phyloP scores from a whole-genome alignment of 2,797 vertebrate species.

The Pelochelys cantorii region DNA sequence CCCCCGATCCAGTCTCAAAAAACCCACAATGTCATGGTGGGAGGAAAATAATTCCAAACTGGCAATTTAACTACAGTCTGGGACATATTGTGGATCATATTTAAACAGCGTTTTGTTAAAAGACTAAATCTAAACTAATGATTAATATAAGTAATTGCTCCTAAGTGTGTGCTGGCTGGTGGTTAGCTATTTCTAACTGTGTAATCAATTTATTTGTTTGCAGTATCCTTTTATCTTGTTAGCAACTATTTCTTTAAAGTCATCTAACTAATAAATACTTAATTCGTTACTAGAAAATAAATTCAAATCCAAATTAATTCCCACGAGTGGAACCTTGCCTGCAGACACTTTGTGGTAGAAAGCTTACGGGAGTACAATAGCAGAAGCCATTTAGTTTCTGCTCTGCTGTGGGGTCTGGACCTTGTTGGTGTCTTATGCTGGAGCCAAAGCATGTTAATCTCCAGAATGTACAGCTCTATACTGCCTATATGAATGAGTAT shows the following conservation, averaged over 20 bases:
- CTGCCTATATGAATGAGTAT: background rate
- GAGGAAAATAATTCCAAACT: rapidly evolving
- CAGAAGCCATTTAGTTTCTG: background rate
- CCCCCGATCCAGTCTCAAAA: background rate
- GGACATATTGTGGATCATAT: conserved; percentile 34
- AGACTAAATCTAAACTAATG: conserved; percentile 45
- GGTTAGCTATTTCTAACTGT: conserved; percentile 12
- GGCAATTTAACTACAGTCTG: background rate
- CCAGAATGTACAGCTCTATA: background rate
- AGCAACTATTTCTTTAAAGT: conserved; percentile 44
- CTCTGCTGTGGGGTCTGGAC: background rate
- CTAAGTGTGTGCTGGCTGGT: conserved; percentile 30
- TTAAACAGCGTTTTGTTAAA: conserved; percentile 45
- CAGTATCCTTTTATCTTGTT: conserved; percentile 44
- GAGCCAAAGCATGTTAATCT: background rate
- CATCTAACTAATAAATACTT: conserved; percentile 34
- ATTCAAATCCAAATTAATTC: conserved; percentile 33
- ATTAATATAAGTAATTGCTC: conserved; percentile 54
- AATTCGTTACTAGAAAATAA: conserved; percentile 17
- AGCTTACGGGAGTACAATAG: background rate
- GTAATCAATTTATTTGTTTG: conserved; percentile 41
- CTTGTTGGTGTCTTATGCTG: background rate
- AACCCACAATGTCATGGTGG: background rate
- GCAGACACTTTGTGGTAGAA: conserved; percentile 4
- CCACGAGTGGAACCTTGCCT: background rate